Percentiles rank a stretch among this genome's conserved stretches.
Evolutionary conservation across 2,888 invertebrate genomes (phyloP).

Genomic region (Lasioglossum figueresi): DNA sequence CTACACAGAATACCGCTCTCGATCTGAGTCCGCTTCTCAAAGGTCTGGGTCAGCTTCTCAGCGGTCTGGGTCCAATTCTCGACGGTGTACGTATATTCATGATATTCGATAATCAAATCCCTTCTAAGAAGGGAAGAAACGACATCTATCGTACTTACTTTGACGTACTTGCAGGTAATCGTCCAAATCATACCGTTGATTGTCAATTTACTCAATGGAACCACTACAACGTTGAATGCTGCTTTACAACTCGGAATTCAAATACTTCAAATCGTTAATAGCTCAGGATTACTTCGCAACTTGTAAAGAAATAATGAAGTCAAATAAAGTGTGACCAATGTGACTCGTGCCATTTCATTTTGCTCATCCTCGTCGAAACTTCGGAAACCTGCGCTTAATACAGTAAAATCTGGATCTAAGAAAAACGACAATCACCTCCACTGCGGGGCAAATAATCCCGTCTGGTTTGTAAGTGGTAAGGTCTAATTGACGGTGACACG

Average conservation of each 20-base stretch:
- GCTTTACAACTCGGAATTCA: fast-evolving
- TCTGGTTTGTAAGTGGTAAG: neutral
- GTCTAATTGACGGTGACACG: neutral
- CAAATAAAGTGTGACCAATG: neutral
- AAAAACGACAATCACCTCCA: too few relatives aligned
- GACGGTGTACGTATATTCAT: neutral
- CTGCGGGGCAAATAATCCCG: too few relatives aligned
- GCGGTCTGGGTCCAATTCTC: fast-evolving
- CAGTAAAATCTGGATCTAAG: too few relatives aligned
- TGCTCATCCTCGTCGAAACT: neutral
- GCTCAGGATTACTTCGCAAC: fast-evolving
- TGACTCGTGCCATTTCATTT: neutral
- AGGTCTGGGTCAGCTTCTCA: too few relatives aligned
- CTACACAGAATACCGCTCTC: neutral
- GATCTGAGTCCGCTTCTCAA: fast-evolving
- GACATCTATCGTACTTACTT: neutral
- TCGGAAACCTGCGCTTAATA: neutral
- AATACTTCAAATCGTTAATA: neutral
- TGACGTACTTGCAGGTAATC: neutral
- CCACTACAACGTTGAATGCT: neutral
- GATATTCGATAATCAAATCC: neutral
- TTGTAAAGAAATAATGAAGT: neutral
- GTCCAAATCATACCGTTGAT: fast-evolving
- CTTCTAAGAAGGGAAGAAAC: neutral
- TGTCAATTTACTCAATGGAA: neutral